Evolutionary conservation across 2,888 invertebrate species (phyloP), one percentile per base, ranked within the genome.

Genomic region (Emmelina monodactyla): DNA sequence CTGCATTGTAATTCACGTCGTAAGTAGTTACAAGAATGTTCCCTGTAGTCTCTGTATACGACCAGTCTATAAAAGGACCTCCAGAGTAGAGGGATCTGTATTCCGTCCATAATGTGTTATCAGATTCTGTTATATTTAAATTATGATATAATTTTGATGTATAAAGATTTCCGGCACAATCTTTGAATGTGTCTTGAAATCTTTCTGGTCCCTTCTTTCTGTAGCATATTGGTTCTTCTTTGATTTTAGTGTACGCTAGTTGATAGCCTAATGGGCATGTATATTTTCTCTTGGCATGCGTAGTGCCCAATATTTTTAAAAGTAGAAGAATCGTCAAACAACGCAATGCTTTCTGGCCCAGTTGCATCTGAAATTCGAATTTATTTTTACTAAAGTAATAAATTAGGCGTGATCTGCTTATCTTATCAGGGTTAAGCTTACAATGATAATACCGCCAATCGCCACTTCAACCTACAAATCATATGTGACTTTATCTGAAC

Each of bases 51-150:
- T 61, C 54, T 6, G 67, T 65, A 33, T 55, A 63, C 2, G 73
- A 67, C 61, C 63, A 65, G 39, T 78, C 75, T 2, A 76, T 51
- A 41, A 70, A 78, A 2, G 70, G 67, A 2, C 81, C 80, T 2
- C 76, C 73, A 3, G 67, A 61, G 39, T 80, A 78, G 13, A 63
- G 35, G 1, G 69, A 57, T 39, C 59, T 72, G 45, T 68, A 79
- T 34, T 80, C 78, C 0, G 71, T 64, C 81, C 81, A 81, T 45
- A 79, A 43, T n/a, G 49, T 46, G 14, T 55, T 38, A 29, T 61
- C 54, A 9, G 56, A 40, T 38, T 55, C 57, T 0, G 54, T 50
- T 12, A 71, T 46, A 35, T 61, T 56, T n/a, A 70, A 47, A 28
- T 49, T 62, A 25, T 53, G 43, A 30, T 63, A 67, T 25, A 70